A percentile compares a stretch with the other conserved stretches of the same genome.
Conservation (phyloP, 2,888 invertebrate species). For the Drosophila eohydei region DNA sequence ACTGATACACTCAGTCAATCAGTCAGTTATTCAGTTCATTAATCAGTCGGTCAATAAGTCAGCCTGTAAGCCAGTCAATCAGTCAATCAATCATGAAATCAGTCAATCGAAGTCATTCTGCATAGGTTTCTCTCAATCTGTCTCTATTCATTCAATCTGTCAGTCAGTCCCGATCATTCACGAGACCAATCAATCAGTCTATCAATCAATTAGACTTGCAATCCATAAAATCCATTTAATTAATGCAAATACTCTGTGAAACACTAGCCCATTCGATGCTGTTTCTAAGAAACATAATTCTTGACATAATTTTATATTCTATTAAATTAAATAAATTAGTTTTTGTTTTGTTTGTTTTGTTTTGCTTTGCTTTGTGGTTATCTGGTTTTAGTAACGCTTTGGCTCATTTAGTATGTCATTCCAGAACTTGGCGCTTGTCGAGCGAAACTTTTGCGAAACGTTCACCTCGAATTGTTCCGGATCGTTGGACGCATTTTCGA, state of each 20-base stretch:
- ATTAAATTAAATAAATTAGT: background rate
- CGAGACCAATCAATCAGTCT: background rate
- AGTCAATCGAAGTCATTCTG: background rate
- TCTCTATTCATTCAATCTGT: too few relatives aligned
- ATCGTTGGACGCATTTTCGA: constrained; percentile 57
- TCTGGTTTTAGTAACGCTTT: constrained; percentile 3
- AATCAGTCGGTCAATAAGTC: background rate
- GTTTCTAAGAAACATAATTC: background rate
- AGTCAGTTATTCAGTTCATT: background rate
- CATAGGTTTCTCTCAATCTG: too few relatives aligned
- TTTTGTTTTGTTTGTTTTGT: background rate
- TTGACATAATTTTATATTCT: background rate
- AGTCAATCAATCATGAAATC: background rate
- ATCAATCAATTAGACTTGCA: background rate
- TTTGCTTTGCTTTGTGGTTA: background rate
- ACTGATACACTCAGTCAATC: background rate
- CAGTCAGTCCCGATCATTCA: too few relatives aligned
- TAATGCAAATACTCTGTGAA: too few relatives aligned
- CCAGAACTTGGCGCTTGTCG: constrained; percentile 76
- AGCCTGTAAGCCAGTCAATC: background rate
- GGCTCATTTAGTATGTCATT: constrained; percentile 57
- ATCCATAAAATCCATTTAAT: background rate
- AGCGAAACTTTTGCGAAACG: constrained; percentile 66
- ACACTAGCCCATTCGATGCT: background rate
- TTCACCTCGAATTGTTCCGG: constrained; percentile 49